Conservation (phyloP, 2,113 vertebrate species). For the Hipposideros armiger region DNA sequence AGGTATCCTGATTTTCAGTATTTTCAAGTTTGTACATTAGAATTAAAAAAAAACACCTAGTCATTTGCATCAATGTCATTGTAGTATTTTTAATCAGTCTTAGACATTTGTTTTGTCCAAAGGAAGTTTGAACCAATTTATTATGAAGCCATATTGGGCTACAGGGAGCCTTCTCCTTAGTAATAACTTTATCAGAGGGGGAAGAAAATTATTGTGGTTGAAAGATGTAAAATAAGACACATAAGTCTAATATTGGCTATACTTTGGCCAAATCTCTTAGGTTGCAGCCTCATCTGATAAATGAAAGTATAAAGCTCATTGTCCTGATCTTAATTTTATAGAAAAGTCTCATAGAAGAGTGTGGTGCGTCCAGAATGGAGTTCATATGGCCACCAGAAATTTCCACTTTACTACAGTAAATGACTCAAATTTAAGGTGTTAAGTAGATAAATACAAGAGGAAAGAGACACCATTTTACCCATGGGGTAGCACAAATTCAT, state of each 20-base stretch:
- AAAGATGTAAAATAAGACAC: neutral
- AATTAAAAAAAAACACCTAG: conserved; percentile 52
- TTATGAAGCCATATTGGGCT: neutral
- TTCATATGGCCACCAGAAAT: neutral
- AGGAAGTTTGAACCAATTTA: neutral
- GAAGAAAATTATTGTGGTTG: neutral
- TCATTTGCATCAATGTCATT: conserved; percentile 9
- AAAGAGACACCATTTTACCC: neutral
- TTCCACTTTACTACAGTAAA: neutral
- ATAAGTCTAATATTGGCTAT: neutral
- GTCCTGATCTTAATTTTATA: neutral
- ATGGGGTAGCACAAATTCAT: neutral
- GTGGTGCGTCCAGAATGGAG: neutral
- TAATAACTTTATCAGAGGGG: neutral
- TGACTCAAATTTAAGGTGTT: neutral
- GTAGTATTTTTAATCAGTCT: conserved; percentile 12
- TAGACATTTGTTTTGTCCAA: conserved; percentile 29
- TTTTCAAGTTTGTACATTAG: conserved; percentile 6
- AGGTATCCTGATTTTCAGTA: conserved; percentile 24
- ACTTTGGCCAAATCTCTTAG: neutral
- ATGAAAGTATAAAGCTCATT: neutral
- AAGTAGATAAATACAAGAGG: neutral
- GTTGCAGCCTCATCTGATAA: neutral
- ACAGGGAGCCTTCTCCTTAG: neutral
- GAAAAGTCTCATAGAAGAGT: neutral